phyloP scores from a whole-genome alignment of 2,113 vertebrate species.

The Halcyon malimbica region DNA sequence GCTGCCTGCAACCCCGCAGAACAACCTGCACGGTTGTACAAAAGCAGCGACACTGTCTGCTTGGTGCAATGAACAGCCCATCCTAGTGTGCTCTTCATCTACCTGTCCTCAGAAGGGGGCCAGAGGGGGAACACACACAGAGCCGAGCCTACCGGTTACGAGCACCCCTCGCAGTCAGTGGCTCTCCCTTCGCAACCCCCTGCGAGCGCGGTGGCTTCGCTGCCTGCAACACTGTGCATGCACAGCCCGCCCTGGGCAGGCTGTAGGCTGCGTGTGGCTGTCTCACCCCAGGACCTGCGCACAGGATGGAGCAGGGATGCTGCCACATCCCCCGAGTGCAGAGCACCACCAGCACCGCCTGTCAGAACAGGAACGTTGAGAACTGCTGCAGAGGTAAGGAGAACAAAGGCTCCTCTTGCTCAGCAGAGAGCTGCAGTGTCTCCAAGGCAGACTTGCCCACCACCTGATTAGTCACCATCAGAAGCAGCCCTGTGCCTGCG shows the following conservation, averaged over 20 bases:
- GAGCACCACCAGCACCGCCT: neutral
- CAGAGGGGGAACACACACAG: neutral
- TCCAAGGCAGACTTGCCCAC: neutral
- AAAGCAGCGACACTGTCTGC: neutral
- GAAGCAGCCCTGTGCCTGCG: neutral
- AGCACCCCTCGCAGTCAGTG: neutral
- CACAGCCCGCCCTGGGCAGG: fast-evolving
- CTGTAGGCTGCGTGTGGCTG: neutral
- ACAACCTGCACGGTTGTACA: fast-evolving
- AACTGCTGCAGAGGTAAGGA: neutral
- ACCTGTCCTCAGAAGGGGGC: fast-evolving
- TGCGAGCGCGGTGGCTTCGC: fast-evolving
- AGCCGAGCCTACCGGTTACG: fast-evolving
- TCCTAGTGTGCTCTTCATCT: fast-evolving
- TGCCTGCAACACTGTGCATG: fast-evolving
- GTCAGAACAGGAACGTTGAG: neutral
- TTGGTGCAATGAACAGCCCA: fast-evolving
- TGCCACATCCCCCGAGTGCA: neutral
- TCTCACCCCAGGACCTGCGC: neutral
- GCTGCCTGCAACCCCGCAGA: neutral
- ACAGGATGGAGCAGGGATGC: neutral
- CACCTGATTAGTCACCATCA: neutral
- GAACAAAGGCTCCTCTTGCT: neutral
- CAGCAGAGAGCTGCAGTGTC: neutral
- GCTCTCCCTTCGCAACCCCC: neutral